Evolutionary conservation across 2,888 invertebrate genomes (phyloP).

Genomic region (Leptinotarsa peninsularis): DNA sequence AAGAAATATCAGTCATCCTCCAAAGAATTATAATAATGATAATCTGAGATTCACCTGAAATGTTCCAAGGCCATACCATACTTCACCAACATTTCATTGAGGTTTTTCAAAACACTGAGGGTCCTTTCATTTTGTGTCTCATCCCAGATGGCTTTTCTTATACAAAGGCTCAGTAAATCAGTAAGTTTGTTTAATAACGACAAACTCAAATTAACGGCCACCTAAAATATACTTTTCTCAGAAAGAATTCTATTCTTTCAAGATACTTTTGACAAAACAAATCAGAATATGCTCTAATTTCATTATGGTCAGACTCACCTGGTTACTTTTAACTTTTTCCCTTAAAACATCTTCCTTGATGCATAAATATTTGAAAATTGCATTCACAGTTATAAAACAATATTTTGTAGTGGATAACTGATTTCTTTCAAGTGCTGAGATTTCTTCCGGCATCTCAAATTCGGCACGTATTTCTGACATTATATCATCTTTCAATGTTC

Average conservation of each 20-base stretch:
- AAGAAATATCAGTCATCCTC: constrained; percentile 22
- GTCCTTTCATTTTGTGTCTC: constrained; percentile 66
- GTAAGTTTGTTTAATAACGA: constrained; percentile 68
- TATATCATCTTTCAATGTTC: constrained; percentile 32
- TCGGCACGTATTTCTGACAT: constrained; percentile 35
- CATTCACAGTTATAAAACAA: constrained; percentile 64
- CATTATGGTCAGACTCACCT: constrained; percentile 34
- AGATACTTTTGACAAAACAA: no score
- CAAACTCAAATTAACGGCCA: constrained; percentile 67
- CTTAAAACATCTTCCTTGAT: constrained; percentile 53
- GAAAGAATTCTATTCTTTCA: background rate
- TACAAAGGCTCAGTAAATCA: constrained; percentile 69
- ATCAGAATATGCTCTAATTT: no score
- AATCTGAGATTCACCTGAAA: constrained; percentile 64
- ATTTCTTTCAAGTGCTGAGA: constrained; percentile 57
- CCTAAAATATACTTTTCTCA: constrained; percentile 62
- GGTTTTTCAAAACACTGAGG: constrained; percentile 68
- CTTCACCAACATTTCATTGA: constrained; percentile 70
- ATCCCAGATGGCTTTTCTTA: constrained; percentile 71
- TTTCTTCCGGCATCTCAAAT: constrained; percentile 48
- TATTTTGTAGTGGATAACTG: constrained; percentile 67
- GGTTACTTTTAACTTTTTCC: constrained; percentile 52
- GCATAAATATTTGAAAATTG: constrained; percentile 60
- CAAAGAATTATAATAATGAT: background rate
- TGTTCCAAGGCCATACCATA: constrained; percentile 71